Conservation (phyloP, 2,888 invertebrate genomes). For the Caenorhabditis sulstoni region DNA sequence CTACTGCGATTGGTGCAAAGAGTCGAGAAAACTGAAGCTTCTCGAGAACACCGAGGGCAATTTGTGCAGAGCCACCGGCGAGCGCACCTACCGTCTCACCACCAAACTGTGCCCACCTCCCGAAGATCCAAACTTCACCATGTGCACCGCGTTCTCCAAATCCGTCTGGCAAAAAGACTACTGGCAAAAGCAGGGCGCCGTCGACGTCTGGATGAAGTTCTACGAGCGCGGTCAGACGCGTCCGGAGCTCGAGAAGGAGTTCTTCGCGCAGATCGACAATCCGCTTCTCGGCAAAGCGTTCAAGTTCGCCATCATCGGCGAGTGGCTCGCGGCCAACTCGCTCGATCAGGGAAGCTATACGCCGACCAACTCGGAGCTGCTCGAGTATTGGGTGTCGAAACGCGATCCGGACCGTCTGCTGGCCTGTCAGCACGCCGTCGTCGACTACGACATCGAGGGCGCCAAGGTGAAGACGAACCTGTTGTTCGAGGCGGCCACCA, state of each 20-base stretch:
- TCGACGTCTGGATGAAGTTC: conserved; percentile 80
- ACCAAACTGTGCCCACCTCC: conserved; percentile 78
- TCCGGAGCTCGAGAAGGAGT: conserved; percentile 78
- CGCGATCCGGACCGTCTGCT: conserved; percentile 78
- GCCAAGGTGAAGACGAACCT: conserved; percentile 80
- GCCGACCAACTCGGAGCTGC: conserved; percentile 79
- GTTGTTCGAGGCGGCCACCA: conserved; percentile 79
- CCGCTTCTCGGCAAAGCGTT: conserved; percentile 79
- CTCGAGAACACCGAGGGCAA: conserved; percentile 80
- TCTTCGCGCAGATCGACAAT: conserved; percentile 79
- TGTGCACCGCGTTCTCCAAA: conserved; percentile 79
- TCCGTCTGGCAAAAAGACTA: conserved; percentile 81
- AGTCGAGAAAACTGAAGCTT: conserved; percentile 75
- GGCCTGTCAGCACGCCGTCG: conserved; percentile 79
- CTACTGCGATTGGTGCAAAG: conserved; percentile 80
- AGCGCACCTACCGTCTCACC: conserved; percentile 77
- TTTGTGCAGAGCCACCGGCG: conserved; percentile 77
- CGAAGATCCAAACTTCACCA: conserved; percentile 79
- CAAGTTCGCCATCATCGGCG: conserved; percentile 79
- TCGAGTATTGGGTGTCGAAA: conserved; percentile 80
- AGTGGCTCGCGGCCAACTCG: conserved; percentile 79
- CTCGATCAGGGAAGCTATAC: conserved; percentile 80
- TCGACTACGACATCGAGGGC: conserved; percentile 80
- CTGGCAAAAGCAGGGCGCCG: conserved; percentile 80
- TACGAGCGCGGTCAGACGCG: conserved; percentile 76